These are phyloP conservation scores for Marisa cornuarietis DNA, from an alignment of 1,140 invertebrate species.

Conservation along the genomic window DNA sequence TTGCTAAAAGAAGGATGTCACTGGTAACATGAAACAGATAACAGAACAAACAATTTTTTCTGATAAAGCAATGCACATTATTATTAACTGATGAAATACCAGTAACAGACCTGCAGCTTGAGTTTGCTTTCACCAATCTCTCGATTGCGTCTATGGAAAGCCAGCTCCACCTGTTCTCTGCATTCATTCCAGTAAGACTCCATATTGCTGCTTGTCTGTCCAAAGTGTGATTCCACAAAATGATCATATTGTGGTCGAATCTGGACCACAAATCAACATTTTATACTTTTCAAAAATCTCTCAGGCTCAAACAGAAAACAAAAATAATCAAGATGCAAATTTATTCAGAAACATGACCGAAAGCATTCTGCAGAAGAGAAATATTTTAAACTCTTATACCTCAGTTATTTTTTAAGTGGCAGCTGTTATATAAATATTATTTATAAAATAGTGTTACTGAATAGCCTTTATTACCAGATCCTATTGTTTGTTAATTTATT, in stretches of 20 bases:
- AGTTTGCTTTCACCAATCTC: constrained; percentile 72
- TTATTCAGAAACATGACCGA: background rate
- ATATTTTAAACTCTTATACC: background rate
- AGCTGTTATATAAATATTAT: background rate
- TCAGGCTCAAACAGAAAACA: background rate
- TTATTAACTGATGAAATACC: background rate
- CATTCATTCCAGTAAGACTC: constrained; percentile 54
- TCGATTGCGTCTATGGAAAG: constrained; percentile 70
- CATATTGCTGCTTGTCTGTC: constrained; percentile 36
- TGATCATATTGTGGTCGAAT: constrained; percentile 58
- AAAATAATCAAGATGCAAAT: background rate
- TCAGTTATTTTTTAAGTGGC: background rate
- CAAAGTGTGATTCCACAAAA: constrained; percentile 54
- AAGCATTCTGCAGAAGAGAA: background rate
- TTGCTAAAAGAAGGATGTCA: too few species aligned
- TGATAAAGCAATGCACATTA: background rate
- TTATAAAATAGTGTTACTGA: background rate
- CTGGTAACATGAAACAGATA: too few species aligned
- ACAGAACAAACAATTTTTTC: too few species aligned
- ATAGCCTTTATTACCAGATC: background rate
- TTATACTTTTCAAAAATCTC: background rate
- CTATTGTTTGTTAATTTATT: too few species aligned
- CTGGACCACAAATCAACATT: constrained; percentile 36
- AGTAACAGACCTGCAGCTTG: constrained; percentile 69
- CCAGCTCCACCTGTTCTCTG: constrained; percentile 67